phyloP scores from a whole-genome alignment of 2,113 vertebrate genomes.

The Syrmaticus mikado region DNA sequence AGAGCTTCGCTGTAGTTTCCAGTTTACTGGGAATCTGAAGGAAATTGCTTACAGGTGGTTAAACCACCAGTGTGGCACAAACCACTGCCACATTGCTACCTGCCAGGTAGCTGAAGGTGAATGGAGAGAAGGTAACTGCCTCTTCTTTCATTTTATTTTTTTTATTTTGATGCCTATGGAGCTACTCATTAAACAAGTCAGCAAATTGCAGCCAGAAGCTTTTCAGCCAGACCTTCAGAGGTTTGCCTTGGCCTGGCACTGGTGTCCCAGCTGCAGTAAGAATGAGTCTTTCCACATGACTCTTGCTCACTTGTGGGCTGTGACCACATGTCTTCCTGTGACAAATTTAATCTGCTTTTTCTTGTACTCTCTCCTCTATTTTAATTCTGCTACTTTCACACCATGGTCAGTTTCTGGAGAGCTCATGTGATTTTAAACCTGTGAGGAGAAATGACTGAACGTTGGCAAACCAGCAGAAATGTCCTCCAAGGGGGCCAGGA shows the following conservation, averaged over 20 bases:
- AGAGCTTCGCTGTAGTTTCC: neutral
- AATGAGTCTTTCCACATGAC: neutral
- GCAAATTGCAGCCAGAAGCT: neutral
- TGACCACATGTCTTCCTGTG: accelerated
- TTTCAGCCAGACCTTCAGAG: neutral
- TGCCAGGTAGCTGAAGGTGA: neutral
- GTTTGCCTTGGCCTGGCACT: neutral
- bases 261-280: neutral
- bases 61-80: neutral
- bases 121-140: neutral
- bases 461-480: neutral
- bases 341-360: too few species aligned
- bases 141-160: neutral
- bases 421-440: neutral
- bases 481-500: neutral
- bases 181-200: constrained; percentile 7
- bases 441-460: neutral
- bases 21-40: neutral
- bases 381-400: neutral
- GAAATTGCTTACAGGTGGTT: neutral
- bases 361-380: neutral
- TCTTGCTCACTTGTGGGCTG: neutral
- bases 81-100: neutral
- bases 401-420: neutral
- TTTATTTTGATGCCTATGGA: neutral